Conservation (phyloP, 30 jellyfish, hydroid and myxozoan species). For the Aurelia sp. region DNA sequence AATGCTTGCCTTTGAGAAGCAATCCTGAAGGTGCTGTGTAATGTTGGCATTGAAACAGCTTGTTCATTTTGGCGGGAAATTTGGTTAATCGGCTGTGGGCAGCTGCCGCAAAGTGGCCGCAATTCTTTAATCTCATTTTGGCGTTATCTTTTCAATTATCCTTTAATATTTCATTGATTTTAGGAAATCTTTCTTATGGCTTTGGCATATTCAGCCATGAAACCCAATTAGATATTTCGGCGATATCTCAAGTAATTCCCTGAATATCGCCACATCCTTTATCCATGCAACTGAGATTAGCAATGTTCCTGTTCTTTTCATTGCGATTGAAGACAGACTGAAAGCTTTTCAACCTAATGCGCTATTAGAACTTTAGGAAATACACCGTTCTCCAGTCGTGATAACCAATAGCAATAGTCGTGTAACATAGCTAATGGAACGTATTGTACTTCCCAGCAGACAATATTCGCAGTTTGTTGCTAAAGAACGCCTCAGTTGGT, state of each 20-base stretch:
- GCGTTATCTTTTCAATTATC: constrained; percentile 49
- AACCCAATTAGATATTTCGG: constrained; percentile 69
- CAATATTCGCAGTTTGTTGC: constrained; percentile 15
- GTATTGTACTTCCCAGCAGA: not conserved
- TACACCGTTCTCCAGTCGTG: constrained; percentile 7
- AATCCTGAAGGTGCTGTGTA: too few species aligned
- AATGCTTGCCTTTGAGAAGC: too few species aligned
- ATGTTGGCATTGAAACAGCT: too few species aligned
- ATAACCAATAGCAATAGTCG: not conserved
- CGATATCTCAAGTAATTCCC: constrained; percentile 56
- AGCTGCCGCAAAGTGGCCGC: constrained; percentile 17
- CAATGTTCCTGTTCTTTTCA: constrained; percentile 56
- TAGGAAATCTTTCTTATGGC: constrained; percentile 52
- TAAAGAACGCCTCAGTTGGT: not conserved
- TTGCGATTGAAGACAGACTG: too few species aligned
- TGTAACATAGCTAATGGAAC: not conserved
- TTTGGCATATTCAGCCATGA: constrained; percentile 45
- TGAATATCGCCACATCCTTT: constrained; percentile 65
- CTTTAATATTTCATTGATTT: constrained; percentile 41
- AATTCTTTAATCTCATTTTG: constrained; percentile 5
- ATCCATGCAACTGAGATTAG: constrained; percentile 56
- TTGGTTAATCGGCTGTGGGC: too few species aligned
- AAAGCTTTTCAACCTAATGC: too few species aligned
- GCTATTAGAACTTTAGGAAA: not conserved
- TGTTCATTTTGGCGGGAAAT: too few species aligned